Evolutionary conservation across 1,140 invertebrate species (phyloP), one percentile per base, ranked within the genome.

Genomic region (Calephelis virginiensis): DNA sequence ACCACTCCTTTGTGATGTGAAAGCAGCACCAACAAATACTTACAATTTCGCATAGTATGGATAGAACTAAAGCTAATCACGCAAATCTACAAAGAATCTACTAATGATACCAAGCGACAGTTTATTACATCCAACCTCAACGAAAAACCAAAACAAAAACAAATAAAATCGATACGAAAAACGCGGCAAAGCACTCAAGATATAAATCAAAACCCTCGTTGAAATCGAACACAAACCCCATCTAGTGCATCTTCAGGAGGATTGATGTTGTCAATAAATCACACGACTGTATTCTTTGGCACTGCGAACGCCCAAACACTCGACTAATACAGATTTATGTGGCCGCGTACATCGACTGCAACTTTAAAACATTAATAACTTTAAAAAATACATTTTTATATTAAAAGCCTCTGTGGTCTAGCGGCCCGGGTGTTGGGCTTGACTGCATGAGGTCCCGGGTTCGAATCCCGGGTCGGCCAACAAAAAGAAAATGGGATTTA

Each of bases 221-320:
- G 61, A 64, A 67, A 76, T 78, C 80, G 78, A 80, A 80, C 73
- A 63, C 79, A 76, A 65, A 47, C 74, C 61, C 63, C 75, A 71
- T 70, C 72, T 60, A 63, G 59, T 47, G 69, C 69, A 74, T 82
- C 80, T 82, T 76, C 74, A 77, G 72, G 64, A 76, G 71, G 77
- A 86, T 86, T 83, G 83, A 86, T 86, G 80, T 71, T 10, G 47
- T 37, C 48, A 11, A 80, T 86, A 86, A 84, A 86, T 86, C 82
- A 82, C 61, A 8, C 4, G 49, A 40, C 60, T 76, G 73, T 76
- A 78, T 80, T 77, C 77, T 78, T 80, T 77, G 70, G 64, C 14
- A 53, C 46, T 50, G 60, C 60, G 45, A 59, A 76, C 81, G 80
- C 82, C 78, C 78, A 76, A 80, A 83, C 79, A 83, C 82, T 85